Evolutionary conservation across 2,888 invertebrate genomes (phyloP), one percentile per base, ranked within the genome.

Genomic region (Palloptera scutellata): DNA sequence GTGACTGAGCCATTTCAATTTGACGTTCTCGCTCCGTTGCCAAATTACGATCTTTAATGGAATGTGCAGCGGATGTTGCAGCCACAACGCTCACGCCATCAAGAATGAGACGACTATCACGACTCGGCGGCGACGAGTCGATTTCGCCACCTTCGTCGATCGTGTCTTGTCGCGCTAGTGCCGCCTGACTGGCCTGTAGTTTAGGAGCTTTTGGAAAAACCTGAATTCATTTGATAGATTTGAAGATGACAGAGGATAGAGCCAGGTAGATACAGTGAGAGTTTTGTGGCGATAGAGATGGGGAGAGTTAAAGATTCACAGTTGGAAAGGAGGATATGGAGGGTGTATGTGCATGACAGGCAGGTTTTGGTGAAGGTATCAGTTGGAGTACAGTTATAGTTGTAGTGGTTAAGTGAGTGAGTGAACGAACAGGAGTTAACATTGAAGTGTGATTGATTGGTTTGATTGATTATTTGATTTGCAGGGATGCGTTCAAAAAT

Each of bases 121-220:
- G 86, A 76, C 87, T 78, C 72, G 82, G 81, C 9, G 83, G 82
- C 30, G 86, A 85, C 13, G 86, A 83, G 75, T 88, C 89, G 54
- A 85, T 81, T 78, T 89, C 89, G 66, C 87, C 86, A 71, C 88
- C 88, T 82, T 93, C 93, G 80, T 93, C 93, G 76, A 94, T 93
- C 62, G 93, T 92, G 79, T 93, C 93, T 81, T 92, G 91, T 48
- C 92, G 87, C 5, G 89, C 88, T 53, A 89, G 87, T 11, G 85
- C 83, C 30, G 85, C 84, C 71, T 86, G 84, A 58, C 87, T 86
- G 1, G 88, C 87, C 57, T 90, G 87, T 62, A 91, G 87, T 79
- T 91, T 91, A 73, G 90, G 90, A 40, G 91, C 85, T 83, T 91
- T 91, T 1, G 91, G 91, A 80, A 91, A 91, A 71, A 91, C 88